Percentiles rank a stretch among this genome's conserved stretches.
phyloP scores from a whole-genome alignment of 1,140 invertebrate species.

The Gonatopus flavifemur region DNA sequence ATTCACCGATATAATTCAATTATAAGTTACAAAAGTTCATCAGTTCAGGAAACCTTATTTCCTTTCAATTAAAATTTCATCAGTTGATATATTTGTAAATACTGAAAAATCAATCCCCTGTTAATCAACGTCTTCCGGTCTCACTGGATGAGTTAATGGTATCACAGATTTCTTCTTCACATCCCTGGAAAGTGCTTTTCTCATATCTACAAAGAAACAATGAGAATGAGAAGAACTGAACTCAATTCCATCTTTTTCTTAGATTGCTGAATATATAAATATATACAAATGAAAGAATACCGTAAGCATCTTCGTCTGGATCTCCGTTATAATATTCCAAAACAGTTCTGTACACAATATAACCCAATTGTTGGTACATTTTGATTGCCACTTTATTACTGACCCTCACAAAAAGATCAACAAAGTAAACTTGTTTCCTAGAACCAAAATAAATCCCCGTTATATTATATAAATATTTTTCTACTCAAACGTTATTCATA shows the following conservation, averaged over 20 bases:
- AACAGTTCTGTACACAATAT: constrained; percentile 94
- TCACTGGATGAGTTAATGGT: constrained; percentile 89
- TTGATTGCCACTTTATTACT: constrained; percentile 96
- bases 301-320: constrained; percentile 98
- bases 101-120: no score
- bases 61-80: no score
- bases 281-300: constrained; percentile 61
- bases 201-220: constrained; percentile 79
- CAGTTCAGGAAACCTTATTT: no score
- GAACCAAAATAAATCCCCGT: constrained; percentile 47
- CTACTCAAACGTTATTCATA: no score
- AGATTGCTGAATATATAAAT: no score
- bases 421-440: constrained; percentile 95
- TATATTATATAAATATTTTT: neutral
- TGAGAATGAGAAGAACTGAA: constrained; percentile 3
- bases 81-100: no score
- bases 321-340: constrained; percentile 97
- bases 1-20: no score
- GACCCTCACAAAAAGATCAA: constrained; percentile 97
- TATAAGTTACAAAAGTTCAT: no score
- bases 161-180: constrained; percentile 91
- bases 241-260: neutral
- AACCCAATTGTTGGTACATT: constrained; percentile 97
- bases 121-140: constrained; percentile 93
- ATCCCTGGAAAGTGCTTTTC: constrained; percentile 94